Percentiles rank a stretch among this genome's conserved stretches.
Conservation (phyloP, 2,888 invertebrate genomes). For the Agelastica alni region DNA sequence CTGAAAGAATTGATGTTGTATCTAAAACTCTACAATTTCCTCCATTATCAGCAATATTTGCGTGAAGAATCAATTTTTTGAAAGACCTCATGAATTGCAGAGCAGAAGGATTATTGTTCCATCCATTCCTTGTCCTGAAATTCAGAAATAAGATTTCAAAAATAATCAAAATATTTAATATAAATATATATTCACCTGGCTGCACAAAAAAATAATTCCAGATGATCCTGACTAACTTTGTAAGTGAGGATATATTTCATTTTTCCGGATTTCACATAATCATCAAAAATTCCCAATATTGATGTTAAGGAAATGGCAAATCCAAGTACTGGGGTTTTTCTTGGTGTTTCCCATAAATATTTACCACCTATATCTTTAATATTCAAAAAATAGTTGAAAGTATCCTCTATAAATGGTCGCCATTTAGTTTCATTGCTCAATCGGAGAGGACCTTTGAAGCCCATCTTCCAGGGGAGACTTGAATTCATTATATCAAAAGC, state of each 20-base stretch:
- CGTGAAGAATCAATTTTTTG: too few relatives aligned
- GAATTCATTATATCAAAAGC: slow-evolving; percentile 14
- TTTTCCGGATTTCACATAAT: slow-evolving; percentile 8
- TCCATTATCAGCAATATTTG: too few relatives aligned
- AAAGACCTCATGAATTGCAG: too few relatives aligned
- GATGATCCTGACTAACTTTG: slow-evolving; percentile 23
- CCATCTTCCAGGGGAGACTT: slow-evolving; percentile 4
- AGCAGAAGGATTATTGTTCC: slow-evolving; percentile 20
- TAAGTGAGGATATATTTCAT: slow-evolving; percentile 18
- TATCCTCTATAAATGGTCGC: slow-evolving; percentile 5
- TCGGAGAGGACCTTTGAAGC: slow-evolving; percentile 7
- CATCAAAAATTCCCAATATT: slow-evolving; percentile 11
- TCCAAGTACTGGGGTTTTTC: slow-evolving; percentile 16
- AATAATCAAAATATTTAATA: too few relatives aligned
- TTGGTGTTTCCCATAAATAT: slow-evolving; percentile 7
- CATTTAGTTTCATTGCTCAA: slow-evolving; percentile 4
- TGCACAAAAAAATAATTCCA: slow-evolving; percentile 19
- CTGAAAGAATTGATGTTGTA: too few relatives aligned
- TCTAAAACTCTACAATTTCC: too few relatives aligned
- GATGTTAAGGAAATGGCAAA: slow-evolving; percentile 15
- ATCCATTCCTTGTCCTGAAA: slow-evolving; percentile 13
- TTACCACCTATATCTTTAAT: slow-evolving; percentile 5
- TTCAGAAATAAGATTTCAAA: too few relatives aligned
- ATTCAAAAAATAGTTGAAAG: slow-evolving; percentile 4
- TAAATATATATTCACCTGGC: slow-evolving; percentile 17